These are phyloP conservation scores for Caenorhabditis auriculariae DNA, from an alignment of 2,888 invertebrate genomes.

Conservation along the genomic window DNA sequence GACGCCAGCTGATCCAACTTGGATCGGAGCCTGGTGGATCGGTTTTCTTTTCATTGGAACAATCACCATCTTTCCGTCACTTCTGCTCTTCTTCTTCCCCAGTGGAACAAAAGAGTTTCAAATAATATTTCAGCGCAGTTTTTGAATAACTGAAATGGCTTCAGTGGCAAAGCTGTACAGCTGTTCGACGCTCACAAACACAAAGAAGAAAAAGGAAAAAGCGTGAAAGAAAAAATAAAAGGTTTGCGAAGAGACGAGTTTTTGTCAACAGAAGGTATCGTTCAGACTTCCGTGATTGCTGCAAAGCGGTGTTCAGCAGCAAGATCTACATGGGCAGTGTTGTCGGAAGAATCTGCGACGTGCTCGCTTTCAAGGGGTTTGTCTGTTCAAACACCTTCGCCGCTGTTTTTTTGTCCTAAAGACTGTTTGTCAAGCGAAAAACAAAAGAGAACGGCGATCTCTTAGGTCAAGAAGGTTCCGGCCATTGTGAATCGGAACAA, in stretches of 20 bases:
- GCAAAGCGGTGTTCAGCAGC: constrained; percentile 44
- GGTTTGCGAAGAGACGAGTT: neutral
- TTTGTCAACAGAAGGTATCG: neutral
- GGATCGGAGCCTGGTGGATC: constrained; percentile 68
- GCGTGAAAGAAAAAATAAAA: constrained; percentile 14
- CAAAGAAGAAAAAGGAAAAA: constrained; percentile 16
- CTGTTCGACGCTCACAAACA: constrained; percentile 24
- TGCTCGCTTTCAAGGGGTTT: constrained; percentile 62
- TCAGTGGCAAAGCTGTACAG: constrained; percentile 12
- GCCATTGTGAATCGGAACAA: too few species aligned
- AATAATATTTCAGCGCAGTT: neutral
- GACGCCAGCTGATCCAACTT: constrained; percentile 64
- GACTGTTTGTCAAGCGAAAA: too few species aligned
- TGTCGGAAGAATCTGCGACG: constrained; percentile 58
- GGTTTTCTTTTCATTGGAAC: constrained; percentile 63
- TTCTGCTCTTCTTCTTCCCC: constrained; percentile 64
- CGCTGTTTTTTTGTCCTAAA: too few species aligned
- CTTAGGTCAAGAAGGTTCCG: too few species aligned
- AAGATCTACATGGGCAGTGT: constrained; percentile 57
- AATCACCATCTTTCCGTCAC: constrained; percentile 48
- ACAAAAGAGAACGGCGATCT: too few species aligned
- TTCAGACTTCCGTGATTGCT: constrained; percentile 49
- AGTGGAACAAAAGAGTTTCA: constrained; percentile 17
- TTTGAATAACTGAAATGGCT: neutral
- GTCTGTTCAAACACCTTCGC: too few species aligned